These are phyloP conservation scores for Callorhinus ursinus DNA, from an alignment of 2,113 vertebrate species.

Conservation along the genomic window DNA sequence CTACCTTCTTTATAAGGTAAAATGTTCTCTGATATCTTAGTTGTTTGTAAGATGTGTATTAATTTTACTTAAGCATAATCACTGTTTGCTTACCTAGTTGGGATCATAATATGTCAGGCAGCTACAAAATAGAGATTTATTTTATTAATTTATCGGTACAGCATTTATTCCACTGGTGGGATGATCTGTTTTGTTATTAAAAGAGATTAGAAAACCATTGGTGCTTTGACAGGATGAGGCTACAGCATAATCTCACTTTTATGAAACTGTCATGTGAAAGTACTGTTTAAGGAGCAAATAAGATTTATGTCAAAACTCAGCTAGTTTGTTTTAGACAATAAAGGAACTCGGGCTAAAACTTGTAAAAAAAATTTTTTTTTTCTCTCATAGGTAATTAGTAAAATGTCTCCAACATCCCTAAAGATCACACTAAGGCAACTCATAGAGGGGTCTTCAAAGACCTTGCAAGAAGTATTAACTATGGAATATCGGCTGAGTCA, in stretches of 20 bases:
- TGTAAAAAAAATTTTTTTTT: background rate
- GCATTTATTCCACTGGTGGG: background rate
- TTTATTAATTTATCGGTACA: background rate
- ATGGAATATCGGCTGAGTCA: slow-evolving; percentile 97
- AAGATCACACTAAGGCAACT: slow-evolving; percentile 94
- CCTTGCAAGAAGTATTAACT: slow-evolving; percentile 90
- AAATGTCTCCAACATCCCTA: slow-evolving; percentile 96
- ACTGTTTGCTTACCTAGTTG: background rate
- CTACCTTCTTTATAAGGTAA: background rate
- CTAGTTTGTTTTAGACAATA: background rate
- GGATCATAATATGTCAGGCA: background rate
- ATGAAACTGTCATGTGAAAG: background rate
- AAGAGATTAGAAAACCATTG: background rate
- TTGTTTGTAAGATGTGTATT: background rate
- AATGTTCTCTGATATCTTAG: background rate
- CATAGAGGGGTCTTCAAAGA: slow-evolving; percentile 89
- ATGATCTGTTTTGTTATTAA: background rate
- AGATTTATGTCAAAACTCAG: background rate
- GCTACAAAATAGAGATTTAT: background rate
- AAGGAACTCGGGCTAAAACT: slow-evolving; percentile 33
- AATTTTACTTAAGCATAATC: background rate
- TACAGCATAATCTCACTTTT: background rate
- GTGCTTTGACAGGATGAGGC: background rate
- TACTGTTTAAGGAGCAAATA: background rate
- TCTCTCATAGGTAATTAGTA: slow-evolving; percentile 87